phyloP scores from a whole-genome alignment of 1,140 invertebrate genomes.

The Paramacrobiotus metropolitanus region DNA sequence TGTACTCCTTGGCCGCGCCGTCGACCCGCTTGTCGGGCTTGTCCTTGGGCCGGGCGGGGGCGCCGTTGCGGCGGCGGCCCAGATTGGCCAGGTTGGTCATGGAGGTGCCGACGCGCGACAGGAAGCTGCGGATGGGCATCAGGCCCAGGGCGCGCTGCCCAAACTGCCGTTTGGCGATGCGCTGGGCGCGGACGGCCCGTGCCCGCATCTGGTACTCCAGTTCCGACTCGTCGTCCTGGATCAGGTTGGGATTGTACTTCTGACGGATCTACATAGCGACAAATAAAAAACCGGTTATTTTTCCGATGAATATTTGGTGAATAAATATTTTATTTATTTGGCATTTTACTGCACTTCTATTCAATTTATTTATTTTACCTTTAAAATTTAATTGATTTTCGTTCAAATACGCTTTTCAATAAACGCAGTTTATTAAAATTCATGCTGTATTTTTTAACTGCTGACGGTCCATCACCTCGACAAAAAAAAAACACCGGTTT shows the following conservation, averaged over 20 bases:
- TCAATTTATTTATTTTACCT: background rate
- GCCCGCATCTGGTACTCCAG: constrained; percentile 17
- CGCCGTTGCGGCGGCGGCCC: background rate
- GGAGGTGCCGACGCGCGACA: background rate
- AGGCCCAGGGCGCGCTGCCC: background rate
- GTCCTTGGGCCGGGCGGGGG: background rate
- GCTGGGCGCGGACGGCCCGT: constrained; percentile 16
- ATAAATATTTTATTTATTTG: background rate
- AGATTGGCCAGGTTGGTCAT: background rate
- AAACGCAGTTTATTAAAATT: background rate
- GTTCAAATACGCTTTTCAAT: background rate
- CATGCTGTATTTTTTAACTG: background rate
- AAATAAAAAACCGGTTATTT: background rate
- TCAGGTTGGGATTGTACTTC: constrained; percentile 23
- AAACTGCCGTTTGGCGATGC: background rate
- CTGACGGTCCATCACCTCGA: too few relatives aligned
- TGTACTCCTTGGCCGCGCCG: background rate
- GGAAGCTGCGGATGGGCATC: background rate
- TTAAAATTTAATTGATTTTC: background rate
- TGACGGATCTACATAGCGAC: constrained; percentile 18
- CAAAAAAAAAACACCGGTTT: too few relatives aligned
- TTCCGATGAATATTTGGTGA: too few relatives aligned
- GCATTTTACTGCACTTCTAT: background rate
- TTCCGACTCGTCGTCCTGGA: constrained; percentile 22
- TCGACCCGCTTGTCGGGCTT: too few relatives aligned